Conservation (phyloP, 2,888 invertebrate species). For the Tethea ocularis region DNA sequence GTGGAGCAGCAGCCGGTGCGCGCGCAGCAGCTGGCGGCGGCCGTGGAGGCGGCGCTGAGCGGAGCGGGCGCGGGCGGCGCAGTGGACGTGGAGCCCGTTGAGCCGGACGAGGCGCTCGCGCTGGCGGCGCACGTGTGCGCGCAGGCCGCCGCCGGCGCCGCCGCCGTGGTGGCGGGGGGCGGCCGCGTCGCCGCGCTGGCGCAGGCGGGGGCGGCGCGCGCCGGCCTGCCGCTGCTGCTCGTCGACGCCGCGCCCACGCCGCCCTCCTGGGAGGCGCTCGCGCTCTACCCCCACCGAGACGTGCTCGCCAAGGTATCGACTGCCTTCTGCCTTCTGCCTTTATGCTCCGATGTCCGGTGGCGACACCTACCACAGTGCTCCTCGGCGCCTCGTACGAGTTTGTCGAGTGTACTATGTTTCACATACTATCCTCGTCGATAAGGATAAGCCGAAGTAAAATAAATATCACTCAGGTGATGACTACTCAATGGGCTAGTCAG, state of each 20-base stretch:
- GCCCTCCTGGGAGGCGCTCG: slow-evolving; percentile 52
- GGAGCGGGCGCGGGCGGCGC: slow-evolving; percentile 22
- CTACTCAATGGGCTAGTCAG: too few relatives aligned
- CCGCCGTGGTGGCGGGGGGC: slow-evolving; percentile 35
- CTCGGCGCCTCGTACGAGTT: too few relatives aligned
- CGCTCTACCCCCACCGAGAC: slow-evolving; percentile 55
- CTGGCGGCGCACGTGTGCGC: slow-evolving; percentile 36
- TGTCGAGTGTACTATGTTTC: too few relatives aligned
- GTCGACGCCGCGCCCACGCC: slow-evolving; percentile 42
- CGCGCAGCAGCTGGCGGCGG: slow-evolving; percentile 45
- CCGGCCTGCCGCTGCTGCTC: slow-evolving; percentile 57
- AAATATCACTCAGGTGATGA: too few relatives aligned
- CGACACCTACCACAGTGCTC: too few relatives aligned
- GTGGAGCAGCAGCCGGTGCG: slow-evolving; percentile 44
- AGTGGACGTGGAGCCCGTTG: slow-evolving; percentile 24
- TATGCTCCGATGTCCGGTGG: too few relatives aligned
- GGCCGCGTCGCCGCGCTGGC: slow-evolving; percentile 41
- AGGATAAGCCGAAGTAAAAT: too few relatives aligned
- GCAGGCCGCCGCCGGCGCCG: slow-evolving; percentile 22
- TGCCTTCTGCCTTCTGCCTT: too few relatives aligned
- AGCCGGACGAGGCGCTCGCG: slow-evolving; percentile 40
- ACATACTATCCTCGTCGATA: too few relatives aligned
- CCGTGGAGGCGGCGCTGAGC: slow-evolving; percentile 39
- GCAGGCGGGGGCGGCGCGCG: slow-evolving; percentile 58
- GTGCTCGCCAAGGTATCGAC: slow-evolving; percentile 47